These are phyloP conservation scores for Anabacerthia variegaticeps DNA, from an alignment of 2,797 vertebrate species.

Conservation along the genomic window DNA sequence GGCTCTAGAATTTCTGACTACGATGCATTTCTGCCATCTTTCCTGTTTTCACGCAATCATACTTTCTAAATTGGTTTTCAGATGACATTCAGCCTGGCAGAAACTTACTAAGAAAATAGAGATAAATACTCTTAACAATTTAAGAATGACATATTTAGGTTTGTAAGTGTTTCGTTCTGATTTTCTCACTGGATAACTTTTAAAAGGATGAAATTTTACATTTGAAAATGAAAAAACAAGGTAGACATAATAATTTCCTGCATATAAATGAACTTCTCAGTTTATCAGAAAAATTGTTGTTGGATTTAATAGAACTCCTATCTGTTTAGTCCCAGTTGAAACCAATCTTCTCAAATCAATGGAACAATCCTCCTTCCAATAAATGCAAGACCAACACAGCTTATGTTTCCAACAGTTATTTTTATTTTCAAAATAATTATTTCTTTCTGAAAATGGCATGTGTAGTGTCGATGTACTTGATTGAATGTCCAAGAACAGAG, in stretches of 20 bases:
- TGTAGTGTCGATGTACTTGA: not conserved
- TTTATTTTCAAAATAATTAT: not conserved
- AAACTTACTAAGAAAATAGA: not conserved
- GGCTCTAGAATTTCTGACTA: not conserved
- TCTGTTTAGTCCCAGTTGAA: not conserved
- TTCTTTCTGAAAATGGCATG: not conserved
- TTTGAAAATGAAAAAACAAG: not conserved
- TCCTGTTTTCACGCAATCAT: not conserved
- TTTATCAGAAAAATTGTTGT: not conserved
- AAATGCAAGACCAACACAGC: not conserved
- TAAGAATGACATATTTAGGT: not conserved
- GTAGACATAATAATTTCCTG: not conserved
- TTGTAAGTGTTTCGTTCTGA: not conserved
- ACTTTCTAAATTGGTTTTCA: not conserved
- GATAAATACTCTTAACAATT: not conserved
- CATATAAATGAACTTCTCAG: not conserved
- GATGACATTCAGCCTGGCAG: not conserved
- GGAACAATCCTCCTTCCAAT: not conserved
- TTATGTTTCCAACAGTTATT: not conserved
- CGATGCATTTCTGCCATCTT: not conserved
- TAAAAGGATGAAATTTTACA: not conserved
- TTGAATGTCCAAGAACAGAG: not conserved
- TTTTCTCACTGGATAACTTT: not conserved
- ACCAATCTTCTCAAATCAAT: not conserved
- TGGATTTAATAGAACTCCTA: not conserved